These are phyloP conservation scores for Spialia ferax DNA, from an alignment of 2,888 invertebrate species.

Conservation along the genomic window DNA sequence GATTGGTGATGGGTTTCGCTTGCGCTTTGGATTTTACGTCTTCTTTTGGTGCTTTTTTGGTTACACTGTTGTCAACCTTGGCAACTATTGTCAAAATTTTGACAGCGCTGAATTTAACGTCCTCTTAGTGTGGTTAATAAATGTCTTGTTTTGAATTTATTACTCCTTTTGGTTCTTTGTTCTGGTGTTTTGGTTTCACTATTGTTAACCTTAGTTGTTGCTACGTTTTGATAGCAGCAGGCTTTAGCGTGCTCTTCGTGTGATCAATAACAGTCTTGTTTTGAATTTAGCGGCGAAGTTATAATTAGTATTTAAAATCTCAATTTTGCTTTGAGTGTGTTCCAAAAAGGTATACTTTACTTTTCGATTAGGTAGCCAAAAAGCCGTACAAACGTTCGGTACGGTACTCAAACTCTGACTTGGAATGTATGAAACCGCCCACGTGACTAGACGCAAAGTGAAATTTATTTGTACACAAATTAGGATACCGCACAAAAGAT, in stretches of 20 bases:
- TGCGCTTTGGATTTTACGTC: not conserved
- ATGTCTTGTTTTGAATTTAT: not conserved
- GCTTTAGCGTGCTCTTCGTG: not conserved
- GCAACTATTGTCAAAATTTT: no score
- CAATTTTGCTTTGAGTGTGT: not conserved
- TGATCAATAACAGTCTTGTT: not conserved
- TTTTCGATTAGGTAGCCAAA: no score
- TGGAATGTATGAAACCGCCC: conserved; percentile 4
- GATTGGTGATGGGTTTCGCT: not conserved
- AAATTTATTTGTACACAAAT: not conserved
- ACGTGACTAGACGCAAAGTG: not conserved
- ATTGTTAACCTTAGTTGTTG: not conserved
- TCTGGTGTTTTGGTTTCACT: no score
- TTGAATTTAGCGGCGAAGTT: not conserved
- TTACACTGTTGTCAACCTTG: not conserved
- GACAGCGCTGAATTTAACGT: no score
- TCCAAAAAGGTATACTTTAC: no score
- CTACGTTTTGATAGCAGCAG: not conserved
- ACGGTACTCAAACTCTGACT: not conserved
- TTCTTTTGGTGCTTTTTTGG: not conserved
- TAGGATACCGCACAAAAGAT: not conserved
- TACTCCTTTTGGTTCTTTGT: not conserved
- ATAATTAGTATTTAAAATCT: not conserved
- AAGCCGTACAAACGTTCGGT: not conserved
- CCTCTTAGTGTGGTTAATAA: no score